Evolutionary conservation across 23 tunicate genomes (phyloP), one percentile per base, ranked within the genome.

Genomic region (Ascidia mentula): DNA sequence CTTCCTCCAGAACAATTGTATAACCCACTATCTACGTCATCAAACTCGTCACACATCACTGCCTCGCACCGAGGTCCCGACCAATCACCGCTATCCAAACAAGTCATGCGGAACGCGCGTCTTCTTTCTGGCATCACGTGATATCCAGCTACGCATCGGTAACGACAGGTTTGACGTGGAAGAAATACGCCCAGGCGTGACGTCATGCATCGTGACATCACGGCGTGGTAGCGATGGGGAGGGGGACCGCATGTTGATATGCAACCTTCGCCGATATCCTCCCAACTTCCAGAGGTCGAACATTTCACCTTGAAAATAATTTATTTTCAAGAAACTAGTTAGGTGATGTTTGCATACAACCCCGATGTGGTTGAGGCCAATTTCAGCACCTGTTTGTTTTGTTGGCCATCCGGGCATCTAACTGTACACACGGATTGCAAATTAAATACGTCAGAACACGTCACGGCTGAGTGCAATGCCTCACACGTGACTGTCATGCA

Each of bases 61-160:
- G 74, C 53, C 13, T 61, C 46, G 60, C 83, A 79, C 18, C 74
- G 45, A 18, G 83, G 83, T 45, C 83, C 83, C 60, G 35, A 32
- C 83, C 83, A 79, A 36, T 45, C 30, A 61, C 74, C 74, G 31
- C 26, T 45, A 0, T 12, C 7, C 8, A 38, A 36, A 53, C 81
- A 77, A 31, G 83, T 79, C 46, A 79, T 60, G 61, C 83, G 74
- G 35, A 79, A 79, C 46, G 74, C 31, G 37, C 83, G 61, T 0
- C 83, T 59, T 32, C 34, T 35, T 28, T 53, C 28, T 34, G 61
- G 74, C 60, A 69, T 79, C 73, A 79, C 83, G 65, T 79, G 83
- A 60, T 65, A 79, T 8, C 83, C 83, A n/a, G n/a, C 72, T 13
- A 45, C 38, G 46, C 83, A 79, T 22, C 83, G 83, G 36, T 61